Evolutionary conservation across 2,797 vertebrate genomes (phyloP), one percentile per base, ranked within the genome.

Genomic region (Discoglossus pictus): DNA sequence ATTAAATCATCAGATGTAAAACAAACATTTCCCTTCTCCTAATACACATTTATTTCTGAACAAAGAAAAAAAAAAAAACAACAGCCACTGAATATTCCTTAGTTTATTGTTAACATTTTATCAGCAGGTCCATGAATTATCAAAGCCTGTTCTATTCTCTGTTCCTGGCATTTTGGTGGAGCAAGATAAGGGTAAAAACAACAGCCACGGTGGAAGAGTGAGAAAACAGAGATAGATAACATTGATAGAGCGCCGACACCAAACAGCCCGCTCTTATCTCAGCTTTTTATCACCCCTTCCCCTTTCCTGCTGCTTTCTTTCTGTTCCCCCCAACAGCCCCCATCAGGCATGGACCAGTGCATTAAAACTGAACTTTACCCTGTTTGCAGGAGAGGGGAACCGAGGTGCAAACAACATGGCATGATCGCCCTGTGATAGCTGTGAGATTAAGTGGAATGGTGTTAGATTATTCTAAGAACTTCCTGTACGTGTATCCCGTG

Each of bases 91-190:
- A 78, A 44, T 51, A 72, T 70, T 84, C 84, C 84, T 85, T 88
- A 86, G 89, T 90, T 89, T 87, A 61, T 83, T 78, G 76, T 88
- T 83, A 77, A 79, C 82, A 72, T 84, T 85, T 91, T 88, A 84
- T 78, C 76, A 84, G 72, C 50, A 4, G 77, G 73, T 72, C 85
- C 43, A 70, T 77, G 81, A 89, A 88, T 88, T 86, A 89, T 88
- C 84, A 80, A 83, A 83, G 87, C 74, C 21, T n/a, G 88, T 83
- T 38, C 87, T 88, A 86, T 91, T 85, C 82, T 76, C 90, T 94
- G 92, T 96, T 94, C 92, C 92, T 94, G 93, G 93, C 95, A 95
- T 95, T 96, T 96, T 96, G 95, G 92, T 91, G 89, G 85, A 88
- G 92, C 35, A 80, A 96, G 95, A 98, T 96, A 95, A 96, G 92